phyloP scores from a whole-genome alignment of 2,888 invertebrate genomes.

The Chrysina gloriosa region DNA sequence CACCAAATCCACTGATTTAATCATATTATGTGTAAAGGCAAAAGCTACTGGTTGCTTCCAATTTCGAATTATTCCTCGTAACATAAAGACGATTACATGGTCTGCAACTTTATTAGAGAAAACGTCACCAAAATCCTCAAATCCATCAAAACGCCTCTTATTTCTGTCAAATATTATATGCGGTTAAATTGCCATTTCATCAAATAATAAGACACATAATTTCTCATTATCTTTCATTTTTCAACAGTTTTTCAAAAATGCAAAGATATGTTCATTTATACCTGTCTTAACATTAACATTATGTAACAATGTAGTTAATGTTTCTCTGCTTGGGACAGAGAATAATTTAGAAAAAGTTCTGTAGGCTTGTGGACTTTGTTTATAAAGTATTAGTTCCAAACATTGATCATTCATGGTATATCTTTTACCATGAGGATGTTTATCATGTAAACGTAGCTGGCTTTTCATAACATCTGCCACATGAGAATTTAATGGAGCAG shows the following conservation, averaged over 20 bases:
- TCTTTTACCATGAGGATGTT: background rate
- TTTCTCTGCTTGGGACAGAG: constrained; percentile 1
- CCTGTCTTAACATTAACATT: background rate
- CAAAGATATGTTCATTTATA: constrained; percentile 10
- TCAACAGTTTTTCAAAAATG: background rate
- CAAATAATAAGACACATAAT: constrained; percentile 4
- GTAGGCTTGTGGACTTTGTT: too few relatives aligned
- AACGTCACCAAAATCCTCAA: constrained; percentile 1
- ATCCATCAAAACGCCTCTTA: background rate
- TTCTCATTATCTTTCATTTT: background rate
- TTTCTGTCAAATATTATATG: background rate
- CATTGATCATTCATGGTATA: background rate
- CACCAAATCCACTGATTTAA: constrained; percentile 31
- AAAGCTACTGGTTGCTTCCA: constrained; percentile 16
- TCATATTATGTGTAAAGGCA: background rate
- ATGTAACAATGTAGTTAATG: background rate
- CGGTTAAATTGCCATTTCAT: constrained; percentile 17
- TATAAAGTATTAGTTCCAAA: background rate
- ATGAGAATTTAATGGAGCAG: too few relatives aligned
- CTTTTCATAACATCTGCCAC: background rate
- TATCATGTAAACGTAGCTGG: background rate
- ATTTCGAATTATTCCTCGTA: too few relatives aligned
- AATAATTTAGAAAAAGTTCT: too few relatives aligned
- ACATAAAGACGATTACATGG: too few relatives aligned
- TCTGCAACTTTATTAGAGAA: background rate